Base-by-base conservation (phyloP, 2,797 vertebrate genomes). In the Valencia hispanica region DNA sequence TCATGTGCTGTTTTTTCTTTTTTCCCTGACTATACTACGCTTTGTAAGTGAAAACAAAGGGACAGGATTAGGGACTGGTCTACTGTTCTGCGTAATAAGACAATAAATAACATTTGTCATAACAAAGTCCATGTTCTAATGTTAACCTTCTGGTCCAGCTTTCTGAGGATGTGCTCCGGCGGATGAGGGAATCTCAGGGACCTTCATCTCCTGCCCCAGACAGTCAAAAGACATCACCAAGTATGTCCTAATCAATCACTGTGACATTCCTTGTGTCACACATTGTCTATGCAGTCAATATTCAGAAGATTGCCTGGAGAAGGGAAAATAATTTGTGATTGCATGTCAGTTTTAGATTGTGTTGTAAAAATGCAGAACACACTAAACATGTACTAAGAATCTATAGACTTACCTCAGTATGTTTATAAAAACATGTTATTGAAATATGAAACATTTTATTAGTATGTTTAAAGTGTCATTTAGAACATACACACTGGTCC, bases 151-250 rank as follows among this genome's bases (percentile, higher is more conserved):
- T 73, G 73, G 25, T 79, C 55, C 87, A 96, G 95, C 91, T 96
- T 41, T 95, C 95, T 39, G 90, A 89, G 4, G 91, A 95, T 75
- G 93, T 96, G 69, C 90, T 94, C 47, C 86, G 82, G 55, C 86
- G 95, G 81, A 95, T 96, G 95, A 92, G 89, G 73, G 93, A 95
- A 1, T 39, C 90, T 72, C 83, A 74, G 20, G 82, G 68, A 50
- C 47, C 87, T 2, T 63, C 81, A 0, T 27, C 73, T 0, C 11
- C 87, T 48, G 76, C 83, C 8, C 3, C 77, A 36, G 92, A 90
- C 3, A 76, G 61, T 72, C 79, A 68, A 32, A 91, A 86, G 72
- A 47, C 83, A 68, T 74, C 86, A 18, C 32, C 86, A 70, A 87
- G 95, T 95, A 90, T 30, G 88, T 87, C 39, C 9, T 5, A 6